These are phyloP conservation scores for Cheilosia vernalis DNA, from an alignment of 2,888 invertebrate species.

Conservation along the genomic window DNA sequence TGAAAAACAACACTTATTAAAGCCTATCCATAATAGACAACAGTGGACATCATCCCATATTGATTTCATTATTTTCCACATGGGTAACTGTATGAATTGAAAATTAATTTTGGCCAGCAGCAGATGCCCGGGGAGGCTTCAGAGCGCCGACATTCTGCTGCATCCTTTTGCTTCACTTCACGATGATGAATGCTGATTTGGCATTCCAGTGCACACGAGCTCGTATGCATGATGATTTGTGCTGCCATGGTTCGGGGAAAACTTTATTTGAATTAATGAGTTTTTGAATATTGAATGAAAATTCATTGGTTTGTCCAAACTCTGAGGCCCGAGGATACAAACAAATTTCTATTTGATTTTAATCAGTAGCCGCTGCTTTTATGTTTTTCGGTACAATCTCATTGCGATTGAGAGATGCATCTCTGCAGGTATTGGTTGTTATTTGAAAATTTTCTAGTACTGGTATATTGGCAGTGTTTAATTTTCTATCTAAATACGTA, in stretches of 20 bases:
- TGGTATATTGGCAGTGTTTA: too few species aligned
- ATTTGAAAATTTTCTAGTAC: too few species aligned
- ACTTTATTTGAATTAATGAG: slow-evolving; percentile 65
- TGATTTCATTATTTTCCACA: slow-evolving; percentile 60
- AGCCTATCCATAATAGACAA: slow-evolving; percentile 28
- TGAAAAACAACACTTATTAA: slow-evolving; percentile 1
- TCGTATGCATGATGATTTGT: slow-evolving; percentile 24
- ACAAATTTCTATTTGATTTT: slow-evolving; percentile 43
- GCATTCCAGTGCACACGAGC: slow-evolving; percentile 43
- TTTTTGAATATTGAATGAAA: slow-evolving; percentile 61
- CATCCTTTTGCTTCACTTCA: slow-evolving; percentile 29
- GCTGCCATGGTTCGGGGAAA: slow-evolving; percentile 14
- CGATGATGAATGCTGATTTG: slow-evolving; percentile 57
- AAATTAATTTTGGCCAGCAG: slow-evolving; percentile 50
- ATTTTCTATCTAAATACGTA: too few species aligned
- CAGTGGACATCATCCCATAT: slow-evolving; percentile 45
- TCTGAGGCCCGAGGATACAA: not conserved
- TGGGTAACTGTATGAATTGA: slow-evolving; percentile 58
- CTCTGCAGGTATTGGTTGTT: too few species aligned
- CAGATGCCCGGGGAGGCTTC: slow-evolving; percentile 4
- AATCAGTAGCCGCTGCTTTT: slow-evolving; percentile 38
- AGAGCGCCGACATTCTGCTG: slow-evolving; percentile 3
- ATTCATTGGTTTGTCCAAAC: slow-evolving; percentile 51
- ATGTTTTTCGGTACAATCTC: not conserved
- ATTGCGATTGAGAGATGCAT: not conserved